Evolutionary conservation across 1,140 invertebrate species (phyloP).

Genomic region (Contarinia nasturtii): DNA sequence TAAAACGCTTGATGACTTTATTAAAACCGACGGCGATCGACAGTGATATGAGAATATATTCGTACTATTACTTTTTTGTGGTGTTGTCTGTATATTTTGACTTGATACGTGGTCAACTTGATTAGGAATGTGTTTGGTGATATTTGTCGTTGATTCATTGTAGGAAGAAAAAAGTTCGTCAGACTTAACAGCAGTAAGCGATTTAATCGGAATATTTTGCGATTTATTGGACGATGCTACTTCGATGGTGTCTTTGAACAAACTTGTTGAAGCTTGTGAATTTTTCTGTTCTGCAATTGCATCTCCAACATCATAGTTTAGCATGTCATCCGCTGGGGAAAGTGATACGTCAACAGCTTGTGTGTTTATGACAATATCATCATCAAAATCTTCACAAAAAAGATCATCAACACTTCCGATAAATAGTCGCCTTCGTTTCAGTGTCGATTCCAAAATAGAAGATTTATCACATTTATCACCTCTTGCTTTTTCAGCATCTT

Average conservation of each 20-base stretch:
- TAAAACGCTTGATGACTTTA: too few relatives aligned
- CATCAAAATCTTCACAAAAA: neutral
- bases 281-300: neutral
- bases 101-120: too few relatives aligned
- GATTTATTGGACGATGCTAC: too few relatives aligned
- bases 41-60: too few relatives aligned
- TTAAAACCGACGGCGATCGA: too few relatives aligned
- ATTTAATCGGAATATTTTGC: neutral
- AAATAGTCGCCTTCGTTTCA: neutral
- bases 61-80: too few relatives aligned
- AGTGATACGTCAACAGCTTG: neutral
- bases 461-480: neutral
- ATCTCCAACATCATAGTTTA: neutral
- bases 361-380: neutral
- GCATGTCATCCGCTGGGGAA: neutral
- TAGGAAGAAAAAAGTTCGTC: neutral
- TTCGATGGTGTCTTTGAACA: too few relatives aligned
- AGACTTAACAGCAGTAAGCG: neutral
- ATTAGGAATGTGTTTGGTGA: too few relatives aligned
- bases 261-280: neutral
- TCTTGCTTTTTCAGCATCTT: neutral
- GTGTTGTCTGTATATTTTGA: too few relatives aligned
- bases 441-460: too few relatives aligned
- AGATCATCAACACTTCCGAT: neutral
- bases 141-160: neutral